Evolutionary conservation across 2,113 vertebrate species (phyloP), one percentile per base, ranked within the genome.

Genomic region (Bothrops jararaca): DNA sequence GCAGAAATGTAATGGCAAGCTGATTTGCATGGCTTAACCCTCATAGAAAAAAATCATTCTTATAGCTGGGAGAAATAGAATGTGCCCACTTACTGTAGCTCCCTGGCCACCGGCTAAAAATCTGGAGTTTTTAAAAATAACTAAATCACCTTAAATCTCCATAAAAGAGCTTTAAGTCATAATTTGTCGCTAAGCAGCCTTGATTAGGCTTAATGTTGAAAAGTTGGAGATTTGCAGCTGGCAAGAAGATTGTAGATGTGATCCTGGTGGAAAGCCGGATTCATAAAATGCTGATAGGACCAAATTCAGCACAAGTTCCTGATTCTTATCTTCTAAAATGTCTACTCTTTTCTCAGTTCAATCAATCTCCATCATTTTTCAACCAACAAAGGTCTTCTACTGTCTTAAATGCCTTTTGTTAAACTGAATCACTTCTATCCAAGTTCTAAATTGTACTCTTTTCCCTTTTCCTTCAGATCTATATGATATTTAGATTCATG

Each of bases 151-250:
- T 88, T 89, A 89, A 92, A 92, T 90, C 92, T 92, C 69, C 52
- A 42, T 23, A 23, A 60, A 92, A 89, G 42, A 58, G 92, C 69
- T 92, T 92, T 92, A 85, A 48, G 69, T 90, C 69, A 23, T 92
- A 92, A 92, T 89, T 89, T 45, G 42, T 69, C 29, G 8, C 69
- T 92, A 92, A 92, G 92, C 88, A 60, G 69, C 42, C 88, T 85
- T 92, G 88, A 92, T 92, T 92, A 56, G 53, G 58, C 88, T 92
- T 89, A 86, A 69, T 45, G 12, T 34, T 45, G 22, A 26, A 34
- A 39, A 89, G 5, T 45, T 85, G 13, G 54, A 58, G 23, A 89
- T 26, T 74, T 48, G 53, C 42, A 50, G 54, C 88, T 52, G 29
- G 53, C 9, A 5, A 92, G 53, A 85, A 69, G 87, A 92, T 88